Percentiles rank a stretch among this genome's conserved stretches.
phyloP scores from a whole-genome alignment of 2,797 vertebrate species.

The Parotocinclus haroldoi region DNA sequence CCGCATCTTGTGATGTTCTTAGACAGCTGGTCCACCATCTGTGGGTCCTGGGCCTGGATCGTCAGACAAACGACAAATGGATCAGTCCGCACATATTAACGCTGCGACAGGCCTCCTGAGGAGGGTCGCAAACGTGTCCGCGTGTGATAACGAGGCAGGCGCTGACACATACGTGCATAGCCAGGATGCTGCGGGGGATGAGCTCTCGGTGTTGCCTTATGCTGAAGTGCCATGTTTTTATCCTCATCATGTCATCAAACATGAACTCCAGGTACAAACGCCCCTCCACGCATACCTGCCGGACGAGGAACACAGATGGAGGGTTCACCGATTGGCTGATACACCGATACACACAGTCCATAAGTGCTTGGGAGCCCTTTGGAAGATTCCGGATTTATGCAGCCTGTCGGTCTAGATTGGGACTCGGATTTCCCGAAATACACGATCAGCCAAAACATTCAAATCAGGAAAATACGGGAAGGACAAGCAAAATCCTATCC shows the following conservation, averaged over 20 bases:
- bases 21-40: constrained; percentile 88
- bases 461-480: too few species aligned
- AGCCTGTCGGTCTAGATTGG: too few species aligned
- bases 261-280: constrained; percentile 87
- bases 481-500: too few species aligned
- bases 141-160: background rate
- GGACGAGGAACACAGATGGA: background rate
- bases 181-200: constrained; percentile 85
- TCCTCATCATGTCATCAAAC: constrained; percentile 92
- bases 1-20: constrained; percentile 89
- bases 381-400: too few species aligned
- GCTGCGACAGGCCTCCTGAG: background rate
- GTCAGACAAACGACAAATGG: background rate
- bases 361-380: background rate
- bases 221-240: constrained; percentile 91
- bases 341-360: background rate
- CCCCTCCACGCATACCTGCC: constrained; percentile 84
- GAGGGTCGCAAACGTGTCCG: too few species aligned
- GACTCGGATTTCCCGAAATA: too few species aligned
- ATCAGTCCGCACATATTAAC: constrained; percentile 1
- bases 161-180: constrained; percentile 80
- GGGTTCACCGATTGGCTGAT: background rate
- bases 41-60: constrained; percentile 80
- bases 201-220: constrained; percentile 87
- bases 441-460: too few species aligned